These are phyloP conservation scores for Phrynosoma platyrhinos DNA, from an alignment of 2,113 vertebrate genomes.

Conservation along the genomic window DNA sequence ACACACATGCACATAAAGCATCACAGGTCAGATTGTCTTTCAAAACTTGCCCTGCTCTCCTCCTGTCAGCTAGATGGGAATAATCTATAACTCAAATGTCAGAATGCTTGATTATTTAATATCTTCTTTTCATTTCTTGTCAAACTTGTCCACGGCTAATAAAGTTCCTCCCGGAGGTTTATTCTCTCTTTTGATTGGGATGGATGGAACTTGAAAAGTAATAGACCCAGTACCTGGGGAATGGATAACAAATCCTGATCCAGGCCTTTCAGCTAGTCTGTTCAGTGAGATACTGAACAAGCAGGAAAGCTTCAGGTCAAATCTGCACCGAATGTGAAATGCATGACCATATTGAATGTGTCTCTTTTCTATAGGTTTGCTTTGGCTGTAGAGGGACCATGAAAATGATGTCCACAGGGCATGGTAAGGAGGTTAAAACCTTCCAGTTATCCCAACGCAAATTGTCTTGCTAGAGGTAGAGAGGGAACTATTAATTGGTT, in stretches of 20 bases:
- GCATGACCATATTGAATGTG: no score
- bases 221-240: neutral
- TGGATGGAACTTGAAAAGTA: neutral
- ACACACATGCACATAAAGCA: no score
- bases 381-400: neutral
- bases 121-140: slow-evolving; percentile 21
- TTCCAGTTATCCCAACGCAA: no score
- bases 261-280: neutral
- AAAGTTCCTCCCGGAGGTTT: neutral
- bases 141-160: slow-evolving; percentile 5
- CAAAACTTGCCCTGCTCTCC: neutral
- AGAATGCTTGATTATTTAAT: slow-evolving; percentile 26
- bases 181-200: neutral
- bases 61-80: neutral
- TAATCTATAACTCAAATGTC: slow-evolving; percentile 24
- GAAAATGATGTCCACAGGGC: no score
- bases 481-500: no score
- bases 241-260: no score
- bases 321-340: neutral
- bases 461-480: no score
- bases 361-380: neutral
- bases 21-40: neutral
- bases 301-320: no score
- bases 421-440: no score
- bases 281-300: neutral